Conservation (phyloP, 2,888 invertebrate species). For the Lottia scabra region DNA sequence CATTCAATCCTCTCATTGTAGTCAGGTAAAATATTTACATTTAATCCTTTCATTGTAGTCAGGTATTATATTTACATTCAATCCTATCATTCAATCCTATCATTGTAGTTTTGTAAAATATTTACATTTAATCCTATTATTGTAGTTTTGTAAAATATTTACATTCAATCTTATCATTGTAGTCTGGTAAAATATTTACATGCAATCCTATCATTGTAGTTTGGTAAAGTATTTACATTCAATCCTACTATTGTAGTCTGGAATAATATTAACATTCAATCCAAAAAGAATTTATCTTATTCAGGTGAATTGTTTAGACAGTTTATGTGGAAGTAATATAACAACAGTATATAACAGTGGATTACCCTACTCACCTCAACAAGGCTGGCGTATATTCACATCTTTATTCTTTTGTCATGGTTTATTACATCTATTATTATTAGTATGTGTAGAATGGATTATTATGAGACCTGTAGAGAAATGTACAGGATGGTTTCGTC, state of each 20-base stretch:
- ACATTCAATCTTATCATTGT: too few species aligned
- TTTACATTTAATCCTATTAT: too few species aligned
- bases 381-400: conserved; percentile 55
- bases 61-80: too few species aligned
- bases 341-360: conserved; percentile 31
- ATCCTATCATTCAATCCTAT: too few species aligned
- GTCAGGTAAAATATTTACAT: too few species aligned
- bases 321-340: conserved; percentile 36
- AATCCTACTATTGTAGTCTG: neutral
- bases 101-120: too few species aligned
- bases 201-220: neutral
- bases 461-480: conserved; percentile 49
- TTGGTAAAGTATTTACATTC: neutral
- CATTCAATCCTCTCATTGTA: too few species aligned
- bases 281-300: conserved; percentile 3
- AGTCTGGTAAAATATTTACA: neutral
- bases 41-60: too few species aligned
- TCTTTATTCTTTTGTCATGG: conserved; percentile 52
- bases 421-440: conserved; percentile 43
- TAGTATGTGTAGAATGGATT: conserved; percentile 39
- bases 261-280: neutral
- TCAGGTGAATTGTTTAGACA: conserved; percentile 51
- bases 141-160: too few species aligned
- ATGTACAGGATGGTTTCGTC: conserved; percentile 53
- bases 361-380: conserved; percentile 38